A percentile compares a stretch with the other conserved stretches of the same genome.
Evolutionary conservation across 2,888 invertebrate genomes (phyloP).

Genomic region (Sesamia inferens): DNA sequence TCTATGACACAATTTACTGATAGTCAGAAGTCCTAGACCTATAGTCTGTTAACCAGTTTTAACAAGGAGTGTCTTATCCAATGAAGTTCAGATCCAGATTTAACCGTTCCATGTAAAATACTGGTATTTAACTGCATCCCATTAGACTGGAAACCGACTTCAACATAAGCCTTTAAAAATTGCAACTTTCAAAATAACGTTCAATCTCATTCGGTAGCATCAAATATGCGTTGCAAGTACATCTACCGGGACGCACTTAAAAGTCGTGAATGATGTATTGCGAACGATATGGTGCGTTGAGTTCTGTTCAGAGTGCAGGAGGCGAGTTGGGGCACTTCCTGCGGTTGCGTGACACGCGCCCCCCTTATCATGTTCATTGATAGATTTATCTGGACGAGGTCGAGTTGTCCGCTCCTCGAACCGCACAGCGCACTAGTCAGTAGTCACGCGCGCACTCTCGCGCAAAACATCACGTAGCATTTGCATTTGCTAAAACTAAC

Average conservation of each 20-base stretch:
- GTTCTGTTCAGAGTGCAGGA: slow-evolving; percentile 78
- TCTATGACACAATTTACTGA: neutral
- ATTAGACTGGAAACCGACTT: neutral
- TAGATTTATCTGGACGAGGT: slow-evolving; percentile 88
- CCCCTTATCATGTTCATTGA: slow-evolving; percentile 88
- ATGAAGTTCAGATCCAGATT: neutral
- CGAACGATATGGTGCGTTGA: slow-evolving; percentile 70
- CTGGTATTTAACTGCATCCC: neutral
- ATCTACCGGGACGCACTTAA: slow-evolving; percentile 56
- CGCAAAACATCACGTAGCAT: slow-evolving; percentile 54
- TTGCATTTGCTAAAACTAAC: slow-evolving; percentile 22
- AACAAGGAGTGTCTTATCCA: neutral
- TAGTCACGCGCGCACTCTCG: slow-evolving; percentile 70
- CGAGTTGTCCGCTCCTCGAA: slow-evolving; percentile 73
- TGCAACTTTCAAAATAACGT: neutral
- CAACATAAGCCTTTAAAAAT: neutral
- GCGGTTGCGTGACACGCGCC: slow-evolving; percentile 83
- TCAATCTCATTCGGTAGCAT: slow-evolving; percentile 5
- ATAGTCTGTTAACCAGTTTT: neutral
- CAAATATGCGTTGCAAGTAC: slow-evolving; percentile 9
- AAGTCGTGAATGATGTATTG: slow-evolving; percentile 67
- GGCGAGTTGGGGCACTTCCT: slow-evolving; percentile 83
- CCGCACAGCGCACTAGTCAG: slow-evolving; percentile 63
- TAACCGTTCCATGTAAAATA: neutral
- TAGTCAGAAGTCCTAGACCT: neutral